Base-by-base conservation (phyloP, 2,888 invertebrate species). In the Heliconius cydno region DNA sequence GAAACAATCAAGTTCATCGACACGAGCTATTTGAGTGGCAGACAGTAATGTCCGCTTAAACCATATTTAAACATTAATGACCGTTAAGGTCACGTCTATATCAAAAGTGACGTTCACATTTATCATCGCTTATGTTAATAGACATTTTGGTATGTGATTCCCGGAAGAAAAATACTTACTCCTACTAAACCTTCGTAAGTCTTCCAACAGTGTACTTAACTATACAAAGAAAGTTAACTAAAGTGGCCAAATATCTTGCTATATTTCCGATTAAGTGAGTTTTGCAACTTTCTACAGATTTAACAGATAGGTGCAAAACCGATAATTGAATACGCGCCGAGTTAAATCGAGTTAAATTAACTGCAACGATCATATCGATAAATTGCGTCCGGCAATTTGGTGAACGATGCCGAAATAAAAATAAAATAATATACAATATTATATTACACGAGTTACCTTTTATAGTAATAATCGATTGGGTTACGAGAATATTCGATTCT, bases 1-100 rank as follows among this genome's bases (percentile, higher is more conserved):
- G 81, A 83, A 83, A 81, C 80, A 83, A 85, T 88, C 85, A 89
- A 87, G 93, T 92, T 93, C 93, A 91, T 90, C 87, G 91, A 91
- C 92, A 88, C 86, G 80, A 85, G 82, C 86, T 89, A 89, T 90
- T 90, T 89, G 88, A 88, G 88, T 88, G 86, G 84, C 84, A 85
- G 86, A 88, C 88, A 87, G 19, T 52, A 52, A 52, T 87, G 86
- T 90, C 82, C 85, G 85, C 86, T 88, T 86, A 83, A 83, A 82
- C 76, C 82, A 83, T 86, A 87, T 87, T 90, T 88, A 88, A 34
- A 89, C 88, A 87, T 88, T 86, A 84, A 86, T 87, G 89, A 90
- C 87, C 87, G 89, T 86, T 85, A 84, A 86, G 84, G 85, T 86
- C 84, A 84, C 81, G 82, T 84, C 81, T 84, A 84, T 83, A 84